Evolutionary conservation across 2,888 invertebrate genomes (phyloP).

Genomic region (Ctena decussata): DNA sequence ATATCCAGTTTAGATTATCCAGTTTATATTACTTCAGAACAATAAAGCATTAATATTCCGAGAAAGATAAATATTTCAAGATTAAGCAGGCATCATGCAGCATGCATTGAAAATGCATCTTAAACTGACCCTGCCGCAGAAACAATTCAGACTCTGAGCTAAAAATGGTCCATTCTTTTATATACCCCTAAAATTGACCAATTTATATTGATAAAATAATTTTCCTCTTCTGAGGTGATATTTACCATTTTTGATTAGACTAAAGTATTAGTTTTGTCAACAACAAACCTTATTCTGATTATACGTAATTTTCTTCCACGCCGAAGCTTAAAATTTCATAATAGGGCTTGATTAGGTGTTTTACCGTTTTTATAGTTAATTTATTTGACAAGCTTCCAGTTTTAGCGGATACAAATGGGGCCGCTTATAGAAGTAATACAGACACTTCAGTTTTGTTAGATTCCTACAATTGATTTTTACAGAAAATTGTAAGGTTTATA

Average conservation of each 20-base stretch:
- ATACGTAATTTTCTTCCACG: slow-evolving; percentile 78
- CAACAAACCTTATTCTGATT: slow-evolving; percentile 80
- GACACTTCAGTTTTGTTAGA: slow-evolving; percentile 51
- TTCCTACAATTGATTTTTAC: slow-evolving; percentile 72
- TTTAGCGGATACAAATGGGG: slow-evolving; percentile 71
- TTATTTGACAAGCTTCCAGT: slow-evolving; percentile 78
- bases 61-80: too few relatives aligned
- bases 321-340: slow-evolving; percentile 80
- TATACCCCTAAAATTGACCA: slow-evolving; percentile 81
- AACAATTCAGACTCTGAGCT: slow-evolving; percentile 42
- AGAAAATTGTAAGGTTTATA: slow-evolving; percentile 74
- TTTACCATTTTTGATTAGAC: slow-evolving; percentile 79
- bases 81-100: too few relatives aligned
- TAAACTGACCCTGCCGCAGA: slow-evolving; percentile 36
- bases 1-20: too few relatives aligned
- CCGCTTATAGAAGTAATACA: slow-evolving; percentile 55
- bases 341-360: slow-evolving; percentile 79
- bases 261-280: slow-evolving; percentile 82
- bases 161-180: slow-evolving; percentile 65
- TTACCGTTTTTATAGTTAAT: slow-evolving; percentile 76
- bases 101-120: background rate
- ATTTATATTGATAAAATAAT: slow-evolving; percentile 78
- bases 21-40: too few relatives aligned
- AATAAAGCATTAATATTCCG: too few relatives aligned
- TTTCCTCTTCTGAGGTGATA: slow-evolving; percentile 76